These are phyloP conservation scores for Phrynocephalus vlangalii DNA, from an alignment of 2,797 vertebrate species.

Conservation along the genomic window DNA sequence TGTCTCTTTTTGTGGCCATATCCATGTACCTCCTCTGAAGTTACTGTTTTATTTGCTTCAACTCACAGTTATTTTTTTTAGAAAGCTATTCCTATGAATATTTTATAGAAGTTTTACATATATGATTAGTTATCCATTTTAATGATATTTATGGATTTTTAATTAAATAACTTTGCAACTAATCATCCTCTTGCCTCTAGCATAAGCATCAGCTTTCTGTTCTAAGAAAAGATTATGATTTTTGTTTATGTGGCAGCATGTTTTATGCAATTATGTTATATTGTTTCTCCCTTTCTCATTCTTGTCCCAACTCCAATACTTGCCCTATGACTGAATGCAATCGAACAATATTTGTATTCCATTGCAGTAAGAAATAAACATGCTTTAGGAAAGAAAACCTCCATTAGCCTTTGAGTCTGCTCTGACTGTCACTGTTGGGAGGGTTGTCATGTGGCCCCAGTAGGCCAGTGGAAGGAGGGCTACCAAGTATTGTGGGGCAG, in stretches of 20 bases:
- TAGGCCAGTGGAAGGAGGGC: no score
- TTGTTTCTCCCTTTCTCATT: neutral
- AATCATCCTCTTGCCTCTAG: slow-evolving; percentile 10
- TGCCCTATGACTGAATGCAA: slow-evolving; percentile 19
- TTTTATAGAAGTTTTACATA: slow-evolving; percentile 25
- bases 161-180: neutral
- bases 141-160: slow-evolving; percentile 22
- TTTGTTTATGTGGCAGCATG: neutral
- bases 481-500: no score
- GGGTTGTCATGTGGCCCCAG: no score
- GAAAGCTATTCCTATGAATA: slow-evolving; percentile 4
- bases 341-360: neutral
- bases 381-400: neutral
- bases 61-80: neutral
- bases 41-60: neutral
- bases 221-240: slow-evolving; percentile 38
- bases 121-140: slow-evolving; percentile 20
- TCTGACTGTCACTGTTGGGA: no score
- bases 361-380: neutral
- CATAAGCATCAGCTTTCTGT: neutral
- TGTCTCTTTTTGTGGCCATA: neutral
- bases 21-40: neutral
- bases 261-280: slow-evolving; percentile 18
- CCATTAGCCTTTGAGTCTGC: neutral
- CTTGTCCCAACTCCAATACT: neutral